These are phyloP conservation scores for Lagocephalus sceleratus DNA, from an alignment of 2,797 vertebrate species.

Conservation along the genomic window DNA sequence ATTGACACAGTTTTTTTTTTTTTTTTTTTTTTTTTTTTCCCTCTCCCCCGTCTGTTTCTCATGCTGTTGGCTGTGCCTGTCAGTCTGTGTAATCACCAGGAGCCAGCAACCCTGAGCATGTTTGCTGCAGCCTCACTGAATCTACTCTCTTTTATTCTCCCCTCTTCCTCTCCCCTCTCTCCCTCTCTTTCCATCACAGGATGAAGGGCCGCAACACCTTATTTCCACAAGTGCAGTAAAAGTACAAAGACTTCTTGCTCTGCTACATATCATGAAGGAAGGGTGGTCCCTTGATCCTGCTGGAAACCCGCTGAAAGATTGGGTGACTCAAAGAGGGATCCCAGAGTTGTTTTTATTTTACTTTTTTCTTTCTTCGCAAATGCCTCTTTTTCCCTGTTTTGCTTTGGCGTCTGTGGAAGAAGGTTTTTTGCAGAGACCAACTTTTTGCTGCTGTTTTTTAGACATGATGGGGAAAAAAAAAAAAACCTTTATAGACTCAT, in stretches of 20 bases:
- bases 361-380: conserved; percentile 63
- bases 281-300: conserved; percentile 79
- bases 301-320: conserved; percentile 74
- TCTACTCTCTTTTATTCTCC: conserved; percentile 58
- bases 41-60: conserved; percentile 66
- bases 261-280: conserved; percentile 86
- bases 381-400: conserved; percentile 74
- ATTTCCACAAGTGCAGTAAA: conserved; percentile 92
- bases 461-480: conserved; percentile 71
- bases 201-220: conserved; percentile 83
- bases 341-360: conserved; percentile 57
- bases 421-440: conserved; percentile 82
- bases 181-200: conserved; percentile 75
- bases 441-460: conserved; percentile 86
- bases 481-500: conserved; percentile 79
- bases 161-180: conserved; percentile 34
- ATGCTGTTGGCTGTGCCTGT: conserved; percentile 77
- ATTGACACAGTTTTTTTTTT: conserved; percentile 65
- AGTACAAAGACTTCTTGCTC: conserved; percentile 92
- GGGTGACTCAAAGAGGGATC: conserved; percentile 72
- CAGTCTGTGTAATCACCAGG: conserved; percentile 75
- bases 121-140: conserved; percentile 65
- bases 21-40: conserved; percentile 34
- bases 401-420: conserved; percentile 75
- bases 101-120: conserved; percentile 69